Evolutionary conservation across 1,140 invertebrate species (phyloP).

Genomic region (Trichonephila clavipes): DNA sequence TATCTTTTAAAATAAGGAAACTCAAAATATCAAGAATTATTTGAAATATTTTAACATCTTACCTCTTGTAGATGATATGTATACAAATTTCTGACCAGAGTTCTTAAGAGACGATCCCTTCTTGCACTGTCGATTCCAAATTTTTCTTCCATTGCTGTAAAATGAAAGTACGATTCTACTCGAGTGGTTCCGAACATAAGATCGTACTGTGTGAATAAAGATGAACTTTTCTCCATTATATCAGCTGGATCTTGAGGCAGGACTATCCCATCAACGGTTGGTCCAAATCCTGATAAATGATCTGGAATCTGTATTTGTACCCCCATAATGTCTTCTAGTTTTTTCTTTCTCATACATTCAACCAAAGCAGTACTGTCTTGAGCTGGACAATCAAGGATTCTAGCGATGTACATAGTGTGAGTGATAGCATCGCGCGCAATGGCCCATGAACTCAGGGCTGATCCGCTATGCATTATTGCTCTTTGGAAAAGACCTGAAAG

Average conservation of each 20-base stretch:
- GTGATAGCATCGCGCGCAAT: conserved; percentile 82
- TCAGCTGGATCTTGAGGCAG: conserved; percentile 80
- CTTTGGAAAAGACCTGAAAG: conserved; percentile 79
- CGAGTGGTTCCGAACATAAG: conserved; percentile 95
- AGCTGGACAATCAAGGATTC: conserved; percentile 89
- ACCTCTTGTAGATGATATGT: conserved; percentile 86
- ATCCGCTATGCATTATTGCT: conserved; percentile 80
- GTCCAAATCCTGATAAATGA: conserved; percentile 93
- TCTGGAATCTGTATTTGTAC: conserved; percentile 85
- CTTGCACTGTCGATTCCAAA: conserved; percentile 95
- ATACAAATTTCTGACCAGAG: conserved; percentile 88
- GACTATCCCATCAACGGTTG: conserved; percentile 89
- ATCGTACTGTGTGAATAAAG: conserved; percentile 86
- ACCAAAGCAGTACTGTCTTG: conserved; percentile 87
- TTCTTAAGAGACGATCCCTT: conserved; percentile 94
- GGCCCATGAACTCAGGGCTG: conserved; percentile 79
- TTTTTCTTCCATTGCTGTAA: conserved; percentile 93
- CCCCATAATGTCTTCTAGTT: conserved; percentile 83
- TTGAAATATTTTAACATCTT: conserved; percentile 80
- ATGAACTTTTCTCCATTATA: conserved; percentile 71
- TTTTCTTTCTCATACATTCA: conserved; percentile 89
- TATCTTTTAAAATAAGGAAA: not conserved
- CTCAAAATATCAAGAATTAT: not conserved
- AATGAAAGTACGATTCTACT: conserved; percentile 92
- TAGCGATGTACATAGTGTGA: conserved; percentile 92